These are phyloP conservation scores for Atta cephalotes DNA, from an alignment of 1,140 invertebrate species.

Conservation along the genomic window DNA sequence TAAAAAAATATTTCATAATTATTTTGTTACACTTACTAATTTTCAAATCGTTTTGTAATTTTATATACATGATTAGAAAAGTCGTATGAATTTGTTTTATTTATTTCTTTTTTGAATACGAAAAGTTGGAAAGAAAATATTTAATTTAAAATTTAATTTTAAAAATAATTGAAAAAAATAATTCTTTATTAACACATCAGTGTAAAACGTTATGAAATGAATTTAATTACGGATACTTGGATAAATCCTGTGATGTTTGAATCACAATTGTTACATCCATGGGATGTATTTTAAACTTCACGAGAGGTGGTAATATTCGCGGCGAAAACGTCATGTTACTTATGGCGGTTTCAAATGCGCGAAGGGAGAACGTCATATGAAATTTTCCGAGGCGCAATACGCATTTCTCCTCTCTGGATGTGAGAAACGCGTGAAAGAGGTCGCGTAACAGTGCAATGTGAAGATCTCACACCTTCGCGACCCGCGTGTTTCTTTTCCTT, in stretches of 20 bases:
- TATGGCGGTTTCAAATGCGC: slow-evolving; percentile 13
- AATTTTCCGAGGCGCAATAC: slow-evolving; percentile 30
- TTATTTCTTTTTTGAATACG: not conserved
- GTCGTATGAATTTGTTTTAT: not conserved
- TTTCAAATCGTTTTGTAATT: not conserved
- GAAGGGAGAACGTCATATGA: slow-evolving; percentile 28
- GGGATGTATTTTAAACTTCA: slow-evolving; percentile 20
- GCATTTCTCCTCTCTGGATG: slow-evolving; percentile 10
- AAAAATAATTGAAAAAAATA: not conserved
- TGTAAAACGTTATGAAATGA: not conserved
- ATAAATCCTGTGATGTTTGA: not conserved
- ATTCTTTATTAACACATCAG: not conserved
- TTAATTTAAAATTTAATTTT: not conserved
- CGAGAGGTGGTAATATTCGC: slow-evolving; percentile 20
- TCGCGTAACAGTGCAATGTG: slow-evolving; percentile 1
- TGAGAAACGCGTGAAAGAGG: slow-evolving; percentile 36
- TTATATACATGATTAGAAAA: not conserved
- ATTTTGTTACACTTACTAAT: not conserved
- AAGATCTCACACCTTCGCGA: slow-evolving; percentile 13
- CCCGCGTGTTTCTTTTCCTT: slow-evolving; percentile 9
- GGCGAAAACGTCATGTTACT: slow-evolving; percentile 41
- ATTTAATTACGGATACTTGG: slow-evolving; percentile 3
- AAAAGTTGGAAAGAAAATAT: not conserved
- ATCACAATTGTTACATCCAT: not conserved
- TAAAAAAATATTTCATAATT: not conserved